Conservation (phyloP, 2,888 invertebrate species). For the Leucoma salicis region DNA sequence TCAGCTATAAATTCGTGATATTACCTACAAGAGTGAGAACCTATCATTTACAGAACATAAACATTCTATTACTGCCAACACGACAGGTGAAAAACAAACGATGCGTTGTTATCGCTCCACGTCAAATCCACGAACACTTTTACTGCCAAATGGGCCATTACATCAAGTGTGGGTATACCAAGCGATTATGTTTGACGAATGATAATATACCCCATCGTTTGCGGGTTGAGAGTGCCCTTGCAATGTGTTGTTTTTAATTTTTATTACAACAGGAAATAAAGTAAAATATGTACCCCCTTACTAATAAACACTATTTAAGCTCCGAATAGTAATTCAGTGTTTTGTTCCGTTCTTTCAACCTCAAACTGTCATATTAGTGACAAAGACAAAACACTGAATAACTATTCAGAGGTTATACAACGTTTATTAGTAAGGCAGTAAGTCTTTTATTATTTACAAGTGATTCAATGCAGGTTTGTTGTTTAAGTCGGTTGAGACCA, state of each 20-base stretch:
- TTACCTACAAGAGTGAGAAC: not conserved
- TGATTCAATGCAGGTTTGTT: too few relatives aligned
- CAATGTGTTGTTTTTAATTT: not conserved
- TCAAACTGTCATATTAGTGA: too few relatives aligned
- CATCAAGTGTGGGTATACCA: slow-evolving; percentile 32
- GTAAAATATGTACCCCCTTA: too few relatives aligned
- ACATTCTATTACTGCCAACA: slow-evolving; percentile 16
- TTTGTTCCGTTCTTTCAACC: too few relatives aligned
- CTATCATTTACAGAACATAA: slow-evolving; percentile 11
- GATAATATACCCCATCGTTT: slow-evolving; percentile 28
- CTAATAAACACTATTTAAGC: too few relatives aligned
- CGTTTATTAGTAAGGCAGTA: too few relatives aligned
- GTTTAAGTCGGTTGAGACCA: too few relatives aligned
- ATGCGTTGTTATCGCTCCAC: slow-evolving; percentile 42
- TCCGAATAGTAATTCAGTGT: too few relatives aligned
- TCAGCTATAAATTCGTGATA: not conserved
- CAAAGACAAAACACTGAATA: too few relatives aligned
- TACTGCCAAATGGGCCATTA: slow-evolving; percentile 49
- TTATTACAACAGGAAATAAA: too few relatives aligned
- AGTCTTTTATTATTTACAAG: too few relatives aligned
- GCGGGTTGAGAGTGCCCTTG: slow-evolving; percentile 2
- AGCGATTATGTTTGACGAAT: slow-evolving; percentile 41
- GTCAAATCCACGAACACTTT: slow-evolving; percentile 52
- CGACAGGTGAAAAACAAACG: slow-evolving; percentile 36
- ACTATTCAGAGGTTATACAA: too few relatives aligned